phyloP scores from a whole-genome alignment of 2,888 invertebrate genomes.

The Lampropteryx suffumata region DNA sequence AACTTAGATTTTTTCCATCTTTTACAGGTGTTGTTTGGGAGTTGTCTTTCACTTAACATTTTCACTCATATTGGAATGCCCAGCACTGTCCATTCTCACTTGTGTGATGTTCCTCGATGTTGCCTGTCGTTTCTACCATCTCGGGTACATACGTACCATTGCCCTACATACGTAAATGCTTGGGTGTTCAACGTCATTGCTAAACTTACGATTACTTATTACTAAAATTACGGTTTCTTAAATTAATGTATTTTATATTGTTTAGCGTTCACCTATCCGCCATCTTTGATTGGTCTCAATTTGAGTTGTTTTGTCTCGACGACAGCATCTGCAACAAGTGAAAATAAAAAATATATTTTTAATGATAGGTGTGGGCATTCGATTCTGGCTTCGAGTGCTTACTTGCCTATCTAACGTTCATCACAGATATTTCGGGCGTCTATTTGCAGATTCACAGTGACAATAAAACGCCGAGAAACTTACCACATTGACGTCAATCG shows the following conservation, averaged over 20 bases:
- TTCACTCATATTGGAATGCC: conserved; percentile 73
- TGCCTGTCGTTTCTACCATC: conserved; percentile 23
- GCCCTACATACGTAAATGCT: conserved; percentile 69
- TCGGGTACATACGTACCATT: conserved; percentile 34
- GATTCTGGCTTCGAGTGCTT: conserved; percentile 9
- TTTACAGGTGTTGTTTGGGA: conserved; percentile 28
- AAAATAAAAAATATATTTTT: conserved; percentile 9
- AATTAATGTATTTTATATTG: conserved; percentile 51
- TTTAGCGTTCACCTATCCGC: conserved; percentile 52
- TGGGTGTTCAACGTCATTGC: conserved; percentile 58
- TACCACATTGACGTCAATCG: conserved; percentile 47
- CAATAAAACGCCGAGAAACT: conserved; percentile 40
- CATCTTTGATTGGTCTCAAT: conserved; percentile 64
- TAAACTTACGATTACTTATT: conserved; percentile 64
- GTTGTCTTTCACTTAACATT: conserved; percentile 68
- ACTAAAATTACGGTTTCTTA: conserved; percentile 78
- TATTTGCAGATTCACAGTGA: conserved; percentile 41
- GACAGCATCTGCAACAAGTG: conserved; percentile 64
- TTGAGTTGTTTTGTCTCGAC: conserved; percentile 51
- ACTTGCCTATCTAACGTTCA: conserved; percentile 36
- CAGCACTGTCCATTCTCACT: conserved; percentile 53
- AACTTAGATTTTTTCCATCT: conserved; percentile 43
- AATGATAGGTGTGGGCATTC: conserved; percentile 14
- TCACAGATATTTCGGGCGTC: conserved; percentile 35
- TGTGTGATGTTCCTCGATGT: conserved; percentile 31